Evolutionary conservation across 2,113 vertebrate genomes (phyloP).

Genomic region (Semnornis frantzii): DNA sequence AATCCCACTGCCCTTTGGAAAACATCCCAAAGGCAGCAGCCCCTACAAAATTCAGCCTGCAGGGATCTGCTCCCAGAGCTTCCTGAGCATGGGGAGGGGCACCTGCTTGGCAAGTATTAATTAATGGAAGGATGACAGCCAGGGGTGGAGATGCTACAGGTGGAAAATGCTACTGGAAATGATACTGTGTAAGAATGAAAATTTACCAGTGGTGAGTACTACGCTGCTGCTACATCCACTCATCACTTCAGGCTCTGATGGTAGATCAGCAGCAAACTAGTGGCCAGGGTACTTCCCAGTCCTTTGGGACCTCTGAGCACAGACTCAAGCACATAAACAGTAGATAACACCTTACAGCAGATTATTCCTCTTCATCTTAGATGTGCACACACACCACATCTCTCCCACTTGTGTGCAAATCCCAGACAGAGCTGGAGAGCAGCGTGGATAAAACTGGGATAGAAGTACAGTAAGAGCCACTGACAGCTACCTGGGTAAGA

Average conservation of each 20-base stretch:
- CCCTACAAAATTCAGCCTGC: background rate
- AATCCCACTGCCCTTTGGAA: background rate
- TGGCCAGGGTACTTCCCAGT: background rate
- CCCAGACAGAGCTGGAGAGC: background rate
- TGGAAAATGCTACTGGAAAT: background rate
- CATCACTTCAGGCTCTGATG: no score
- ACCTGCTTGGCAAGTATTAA: background rate
- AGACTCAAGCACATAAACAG: background rate
- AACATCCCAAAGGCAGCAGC: background rate
- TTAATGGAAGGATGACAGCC: background rate
- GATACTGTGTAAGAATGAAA: background rate
- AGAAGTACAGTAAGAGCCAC: background rate
- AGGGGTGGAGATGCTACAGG: accelerated
- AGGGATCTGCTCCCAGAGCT: background rate
- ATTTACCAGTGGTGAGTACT: background rate
- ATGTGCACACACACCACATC: accelerated
- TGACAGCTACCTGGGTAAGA: background rate
- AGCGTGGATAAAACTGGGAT: accelerated
- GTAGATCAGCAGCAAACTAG: background rate
- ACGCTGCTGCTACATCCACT: background rate
- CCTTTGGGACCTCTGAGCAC: background rate
- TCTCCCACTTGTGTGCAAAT: accelerated
- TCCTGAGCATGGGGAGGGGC: accelerated
- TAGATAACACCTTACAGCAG: background rate
- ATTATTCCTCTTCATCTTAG: background rate